A percentile compares a stretch with the other conserved stretches of the same genome.
Conservation (phyloP, 1,140 invertebrate genomes). For the Bursaphelenchus mucronatus region DNA sequence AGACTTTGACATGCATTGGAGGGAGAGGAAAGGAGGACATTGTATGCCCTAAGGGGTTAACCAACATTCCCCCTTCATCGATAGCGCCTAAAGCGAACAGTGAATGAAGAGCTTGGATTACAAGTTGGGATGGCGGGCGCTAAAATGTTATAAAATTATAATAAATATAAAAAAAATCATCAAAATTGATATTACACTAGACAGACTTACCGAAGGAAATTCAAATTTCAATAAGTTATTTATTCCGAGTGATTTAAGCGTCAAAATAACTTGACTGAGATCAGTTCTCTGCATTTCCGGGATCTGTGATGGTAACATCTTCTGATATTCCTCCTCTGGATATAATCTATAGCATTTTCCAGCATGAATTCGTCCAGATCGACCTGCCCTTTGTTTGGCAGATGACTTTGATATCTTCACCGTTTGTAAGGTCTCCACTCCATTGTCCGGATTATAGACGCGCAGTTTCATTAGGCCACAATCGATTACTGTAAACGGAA, state of each 20-base stretch:
- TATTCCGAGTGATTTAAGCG: conserved; percentile 90
- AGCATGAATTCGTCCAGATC: conserved; percentile 77
- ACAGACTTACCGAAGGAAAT: conserved; percentile 63
- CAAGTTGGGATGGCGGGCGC: conserved; percentile 80
- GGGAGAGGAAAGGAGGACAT: conserved; percentile 89
- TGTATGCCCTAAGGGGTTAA: conserved; percentile 72
- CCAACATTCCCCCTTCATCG: conserved; percentile 75
- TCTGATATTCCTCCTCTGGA: conserved; percentile 72
- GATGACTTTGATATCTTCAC: conserved; percentile 71
- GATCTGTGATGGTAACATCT: conserved; percentile 70
- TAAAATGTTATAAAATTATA: conserved; percentile 72
- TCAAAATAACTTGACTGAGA: conserved; percentile 77
- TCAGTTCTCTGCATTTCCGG: conserved; percentile 90
- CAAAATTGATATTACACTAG: conserved; percentile 1
- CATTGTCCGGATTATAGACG: conserved; percentile 78
- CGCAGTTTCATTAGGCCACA: conserved; percentile 93
- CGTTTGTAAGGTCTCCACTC: conserved; percentile 78
- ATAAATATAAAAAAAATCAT: background rate
- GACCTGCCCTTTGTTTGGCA: conserved; percentile 79
- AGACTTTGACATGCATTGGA: conserved; percentile 80
- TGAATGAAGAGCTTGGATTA: conserved; percentile 74
- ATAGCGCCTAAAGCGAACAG: conserved; percentile 77
- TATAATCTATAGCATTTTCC: conserved; percentile 75
- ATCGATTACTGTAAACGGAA: conserved; percentile 75
- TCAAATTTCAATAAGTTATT: conserved; percentile 71